Conservation (phyloP, 2,113 vertebrate genomes). For the Toxotes jaculatrix region DNA sequence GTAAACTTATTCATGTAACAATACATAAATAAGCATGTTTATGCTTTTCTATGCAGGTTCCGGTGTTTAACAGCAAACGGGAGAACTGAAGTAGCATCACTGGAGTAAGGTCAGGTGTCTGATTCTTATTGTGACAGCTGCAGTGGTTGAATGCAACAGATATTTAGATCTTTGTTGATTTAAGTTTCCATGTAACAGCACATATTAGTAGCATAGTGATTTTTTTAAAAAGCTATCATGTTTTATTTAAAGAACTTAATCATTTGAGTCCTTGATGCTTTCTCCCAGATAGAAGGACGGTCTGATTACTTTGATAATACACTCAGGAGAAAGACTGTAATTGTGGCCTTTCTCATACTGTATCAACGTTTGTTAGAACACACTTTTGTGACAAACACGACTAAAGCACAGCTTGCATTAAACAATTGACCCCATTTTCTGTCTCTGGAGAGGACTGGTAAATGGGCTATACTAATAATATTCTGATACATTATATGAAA, state of each 20-base stretch:
- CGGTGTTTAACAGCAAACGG: neutral
- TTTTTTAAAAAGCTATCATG: too few species aligned
- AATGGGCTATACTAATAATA: slow-evolving; percentile 76
- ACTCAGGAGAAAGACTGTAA: slow-evolving; percentile 32
- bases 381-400: slow-evolving; percentile 67
- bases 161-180: neutral
- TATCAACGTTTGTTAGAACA: slow-evolving; percentile 53
- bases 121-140: neutral
- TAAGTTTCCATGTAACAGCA: too few species aligned
- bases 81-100: too few species aligned
- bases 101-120: neutral
- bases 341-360: slow-evolving; percentile 47
- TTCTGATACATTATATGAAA: slow-evolving; percentile 65
- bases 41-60: neutral
- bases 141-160: neutral
- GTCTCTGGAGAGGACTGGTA: slow-evolving; percentile 72
- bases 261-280: neutral
- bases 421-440: slow-evolving; percentile 75
- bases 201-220: too few species aligned
- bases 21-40: neutral
- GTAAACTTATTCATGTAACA: neutral
- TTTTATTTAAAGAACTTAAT: neutral
- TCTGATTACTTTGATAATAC: slow-evolving; percentile 58
- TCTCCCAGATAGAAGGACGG: slow-evolving; percentile 18
- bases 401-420: slow-evolving; percentile 62